Base-by-base conservation (phyloP, 1,140 invertebrate genomes). In the Palaemon carinicauda region DNA sequence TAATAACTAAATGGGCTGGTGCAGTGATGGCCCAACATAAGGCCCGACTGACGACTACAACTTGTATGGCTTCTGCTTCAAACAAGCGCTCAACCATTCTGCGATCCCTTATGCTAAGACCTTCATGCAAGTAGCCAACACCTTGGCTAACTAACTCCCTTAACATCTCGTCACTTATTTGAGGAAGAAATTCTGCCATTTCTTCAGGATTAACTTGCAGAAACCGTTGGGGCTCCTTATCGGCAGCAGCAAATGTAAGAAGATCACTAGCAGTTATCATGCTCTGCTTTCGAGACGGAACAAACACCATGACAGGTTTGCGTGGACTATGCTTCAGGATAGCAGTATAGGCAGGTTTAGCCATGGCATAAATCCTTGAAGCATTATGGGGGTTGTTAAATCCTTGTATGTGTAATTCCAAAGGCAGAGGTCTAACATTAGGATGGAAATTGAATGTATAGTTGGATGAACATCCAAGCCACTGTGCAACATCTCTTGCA, bases 381-480 rank as follows among this genome's bases (percentile, higher is more conserved):
- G 96, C 96, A 91, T 98, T 99, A 92, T 99, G 98, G 0, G 97
- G 98, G 17, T 99, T 97, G 92, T 99, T 99, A 91, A 99, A 97
- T 15, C 98, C 98, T 93, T 96, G 92, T 73, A 99, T 97, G 90
- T 99, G 97, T 31, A 99, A 92, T 91, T 99, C 98, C 9, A 99
- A 91, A 0, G 97, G 97, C 41, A 99, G 93, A 12, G 98, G 98
- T 24, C 98, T 93, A 12, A 99, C 98, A 91, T 97, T 98, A 0
- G 98, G 98, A 91, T 99, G 98, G 91, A 99, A 99, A 93, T 99
- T 99, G 91, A 99, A 99, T 0, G 97, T 97, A 41, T 95, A 95
- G 88, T 97, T 97, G 5, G 96, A 94, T 88, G 95, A 96, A 90
- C 97, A 98, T 21, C 98, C 98, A 1, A 99, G 92, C 99, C 99